phyloP scores from a whole-genome alignment of 2,113 vertebrate species.

The Ivindomyrus marchei region DNA sequence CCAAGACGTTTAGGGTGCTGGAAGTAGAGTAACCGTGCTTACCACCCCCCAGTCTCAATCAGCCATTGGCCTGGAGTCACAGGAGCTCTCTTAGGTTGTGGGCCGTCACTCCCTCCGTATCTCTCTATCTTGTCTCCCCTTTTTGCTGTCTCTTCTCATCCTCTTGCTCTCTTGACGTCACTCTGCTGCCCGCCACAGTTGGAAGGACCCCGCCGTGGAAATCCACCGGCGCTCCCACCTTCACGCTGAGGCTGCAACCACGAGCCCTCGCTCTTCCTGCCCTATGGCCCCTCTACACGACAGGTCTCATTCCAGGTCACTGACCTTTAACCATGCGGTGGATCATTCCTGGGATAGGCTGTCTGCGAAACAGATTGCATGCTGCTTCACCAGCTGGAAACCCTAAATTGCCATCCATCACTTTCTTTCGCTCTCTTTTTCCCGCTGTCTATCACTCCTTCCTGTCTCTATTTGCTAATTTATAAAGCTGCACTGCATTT shows the following conservation, averaged over 20 bases:
- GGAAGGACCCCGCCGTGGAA: neutral
- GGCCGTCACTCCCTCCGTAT: neutral
- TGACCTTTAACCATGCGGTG: conserved; percentile 1
- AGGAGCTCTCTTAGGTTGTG: neutral
- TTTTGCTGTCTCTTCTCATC: neutral
- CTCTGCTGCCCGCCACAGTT: neutral
- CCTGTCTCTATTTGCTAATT: neutral
- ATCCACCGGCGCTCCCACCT: neutral
- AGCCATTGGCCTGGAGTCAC: neutral
- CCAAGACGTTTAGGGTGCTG: neutral
- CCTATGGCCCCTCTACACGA: neutral
- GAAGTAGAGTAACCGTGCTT: neutral
- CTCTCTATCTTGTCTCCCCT: neutral
- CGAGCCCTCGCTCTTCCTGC: neutral
- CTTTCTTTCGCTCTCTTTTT: neutral
- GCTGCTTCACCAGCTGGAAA: neutral
- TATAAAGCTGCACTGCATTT: neutral
- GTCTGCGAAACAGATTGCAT: neutral
- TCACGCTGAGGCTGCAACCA: neutral
- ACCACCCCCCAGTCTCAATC: neutral
- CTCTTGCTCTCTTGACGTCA: neutral
- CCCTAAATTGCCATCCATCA: neutral
- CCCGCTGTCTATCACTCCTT: neutral
- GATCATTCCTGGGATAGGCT: neutral
- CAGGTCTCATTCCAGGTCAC: conserved; percentile 1